Base-by-base conservation (phyloP, 2,113 vertebrate species). In the Calonectris borealis region DNA sequence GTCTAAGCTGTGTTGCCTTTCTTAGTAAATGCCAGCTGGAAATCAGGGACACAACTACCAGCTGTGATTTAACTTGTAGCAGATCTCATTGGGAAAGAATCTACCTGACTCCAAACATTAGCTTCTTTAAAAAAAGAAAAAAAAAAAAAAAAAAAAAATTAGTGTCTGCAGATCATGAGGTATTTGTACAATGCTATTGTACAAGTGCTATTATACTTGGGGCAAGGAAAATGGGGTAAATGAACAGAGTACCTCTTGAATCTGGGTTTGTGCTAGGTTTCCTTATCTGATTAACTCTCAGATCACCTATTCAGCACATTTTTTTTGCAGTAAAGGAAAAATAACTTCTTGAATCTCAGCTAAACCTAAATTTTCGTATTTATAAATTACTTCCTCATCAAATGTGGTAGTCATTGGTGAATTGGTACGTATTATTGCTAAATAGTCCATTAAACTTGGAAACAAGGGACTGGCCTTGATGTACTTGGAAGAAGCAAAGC, bases 161-260 rank as follows among this genome's bases (percentile, higher is more conserved):
- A 25, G 21, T 77, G 17, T 48, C 24, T 86, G 14, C 34, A 42
- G 16, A 61, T 69, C 29, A 44, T 2, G 2, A 86, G 10, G 7
- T 68, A 40, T 77, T 87, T 91, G 44, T 80, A 25, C 40, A 60
- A 48, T 48, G 20, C 40, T 54, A 18, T 6, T 5, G 0, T 38
- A 44, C 11, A n/a, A n/a, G n/a, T n/a, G n/a, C 40, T 54, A 18
- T 6, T 5, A 0, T 38, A 44, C 11, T 13, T 58, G 32, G 7
- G 16, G 15, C 36, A 69, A 88, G 13, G 17, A 32, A 49, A 57
- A 79, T 54, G n/a, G 7, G 16, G 9, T 54, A 54, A 85, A 36
- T 14, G 6, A 58, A 72, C 32, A 49, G 9, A 29, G 3, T 20
- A n/a, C 2, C 21, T 4, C n/a, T 54, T 81, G 36, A 68, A 48